Conservation (phyloP, 37 sponge, comb jelly and placozoan genomes). For the Ephydatia muelleri region DNA sequence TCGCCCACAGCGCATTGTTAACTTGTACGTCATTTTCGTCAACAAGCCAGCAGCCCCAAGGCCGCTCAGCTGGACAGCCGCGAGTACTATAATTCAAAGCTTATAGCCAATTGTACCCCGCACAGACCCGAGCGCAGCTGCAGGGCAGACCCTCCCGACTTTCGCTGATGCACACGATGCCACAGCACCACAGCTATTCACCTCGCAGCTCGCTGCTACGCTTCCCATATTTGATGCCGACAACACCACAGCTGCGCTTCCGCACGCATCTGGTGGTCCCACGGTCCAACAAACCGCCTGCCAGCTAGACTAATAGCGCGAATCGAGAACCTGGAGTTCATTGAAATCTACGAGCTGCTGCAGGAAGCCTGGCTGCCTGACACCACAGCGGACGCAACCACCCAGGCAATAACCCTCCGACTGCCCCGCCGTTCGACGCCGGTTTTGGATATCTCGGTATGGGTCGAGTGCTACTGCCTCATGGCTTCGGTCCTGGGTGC, state of each 20-base stretch:
- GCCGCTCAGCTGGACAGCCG: background rate
- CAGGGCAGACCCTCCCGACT: no score
- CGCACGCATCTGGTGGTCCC: background rate
- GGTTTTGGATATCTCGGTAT: background rate
- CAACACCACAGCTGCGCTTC: background rate
- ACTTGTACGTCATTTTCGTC: background rate
- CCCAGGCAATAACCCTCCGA: background rate
- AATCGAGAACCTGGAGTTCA: background rate
- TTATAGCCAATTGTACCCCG: background rate
- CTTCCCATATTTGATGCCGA: background rate
- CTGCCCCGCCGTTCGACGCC: background rate
- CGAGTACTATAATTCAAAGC: background rate
- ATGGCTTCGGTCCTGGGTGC: slow-evolving; percentile 3
- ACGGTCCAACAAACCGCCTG: slow-evolving; percentile 9
- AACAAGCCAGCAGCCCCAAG: background rate
- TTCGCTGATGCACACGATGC: background rate
- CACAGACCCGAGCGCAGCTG: slow-evolving; percentile 1
- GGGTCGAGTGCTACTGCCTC: slow-evolving; percentile 4
- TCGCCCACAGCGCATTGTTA: background rate
- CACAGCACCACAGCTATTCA: background rate
- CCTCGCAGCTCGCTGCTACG: background rate
- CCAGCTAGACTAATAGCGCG: background rate
- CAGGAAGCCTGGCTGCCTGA: background rate
- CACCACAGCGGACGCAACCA: background rate
- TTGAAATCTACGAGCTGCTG: background rate